These are phyloP conservation scores for Prionailurus viverrinus DNA, from an alignment of 2,113 vertebrate genomes.

Conservation along the genomic window DNA sequence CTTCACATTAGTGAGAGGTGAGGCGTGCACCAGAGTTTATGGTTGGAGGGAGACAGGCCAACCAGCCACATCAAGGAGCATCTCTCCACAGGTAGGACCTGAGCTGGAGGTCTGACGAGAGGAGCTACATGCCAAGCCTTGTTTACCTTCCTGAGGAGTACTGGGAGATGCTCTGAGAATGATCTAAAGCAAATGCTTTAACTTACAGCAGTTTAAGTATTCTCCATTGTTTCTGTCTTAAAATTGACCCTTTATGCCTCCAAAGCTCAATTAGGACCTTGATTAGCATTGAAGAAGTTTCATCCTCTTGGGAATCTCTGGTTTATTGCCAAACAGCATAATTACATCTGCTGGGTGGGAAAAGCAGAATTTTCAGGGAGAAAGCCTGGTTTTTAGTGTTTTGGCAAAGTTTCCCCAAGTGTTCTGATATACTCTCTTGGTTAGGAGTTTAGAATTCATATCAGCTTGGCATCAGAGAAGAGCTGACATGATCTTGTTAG, in stretches of 20 bases:
- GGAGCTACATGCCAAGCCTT: rapidly evolving
- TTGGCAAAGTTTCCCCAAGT: neutral
- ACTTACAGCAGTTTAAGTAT: neutral
- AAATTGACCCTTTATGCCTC: neutral
- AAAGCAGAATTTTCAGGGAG: neutral
- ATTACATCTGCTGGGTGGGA: neutral
- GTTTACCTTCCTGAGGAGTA: neutral
- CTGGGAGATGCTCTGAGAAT: no score
- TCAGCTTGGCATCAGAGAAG: neutral
- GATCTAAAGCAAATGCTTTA: neutral
- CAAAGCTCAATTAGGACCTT: neutral
- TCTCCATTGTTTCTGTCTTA: neutral
- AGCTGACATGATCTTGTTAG: neutral
- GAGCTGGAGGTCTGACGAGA: neutral
- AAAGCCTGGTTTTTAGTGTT: neutral
- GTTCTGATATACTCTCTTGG: neutral
- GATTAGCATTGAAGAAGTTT: neutral
- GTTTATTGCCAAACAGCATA: neutral
- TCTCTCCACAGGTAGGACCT: neutral
- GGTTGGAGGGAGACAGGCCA: neutral
- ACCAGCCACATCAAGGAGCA: neutral
- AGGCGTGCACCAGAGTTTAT: no score
- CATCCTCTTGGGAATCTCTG: neutral
- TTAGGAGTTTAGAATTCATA: neutral
- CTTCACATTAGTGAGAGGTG: rapidly evolving